Percentiles rank a stretch among this genome's conserved stretches.
Conservation (phyloP, 2,113 vertebrate species). For the Cyanoliseus patagonus region DNA sequence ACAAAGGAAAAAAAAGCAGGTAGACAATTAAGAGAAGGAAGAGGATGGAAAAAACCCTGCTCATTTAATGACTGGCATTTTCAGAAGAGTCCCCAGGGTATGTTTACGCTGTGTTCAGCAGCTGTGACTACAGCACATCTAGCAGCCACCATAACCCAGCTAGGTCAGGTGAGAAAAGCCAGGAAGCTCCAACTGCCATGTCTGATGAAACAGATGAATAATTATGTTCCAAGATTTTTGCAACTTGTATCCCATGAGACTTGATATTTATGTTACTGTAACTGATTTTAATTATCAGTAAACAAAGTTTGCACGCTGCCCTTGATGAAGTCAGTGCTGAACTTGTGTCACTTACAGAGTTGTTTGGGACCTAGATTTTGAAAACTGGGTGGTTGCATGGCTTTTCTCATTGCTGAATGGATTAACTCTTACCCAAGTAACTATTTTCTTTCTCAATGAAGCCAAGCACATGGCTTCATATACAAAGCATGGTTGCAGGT, state of each 20-base stretch:
- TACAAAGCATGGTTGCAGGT: background rate
- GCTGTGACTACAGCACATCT: background rate
- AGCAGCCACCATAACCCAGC: background rate
- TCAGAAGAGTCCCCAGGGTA: background rate
- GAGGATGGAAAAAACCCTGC: background rate
- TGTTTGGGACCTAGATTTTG: background rate
- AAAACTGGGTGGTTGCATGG: background rate
- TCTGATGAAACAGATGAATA: background rate
- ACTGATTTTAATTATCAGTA: background rate
- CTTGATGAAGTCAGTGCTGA: background rate
- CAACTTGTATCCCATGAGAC: background rate
- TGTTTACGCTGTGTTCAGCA: background rate
- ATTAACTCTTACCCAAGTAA: background rate
- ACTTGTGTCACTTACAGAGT: rapidly evolving
- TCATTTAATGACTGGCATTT: background rate
- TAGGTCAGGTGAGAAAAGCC: background rate
- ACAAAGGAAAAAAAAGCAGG: background rate
- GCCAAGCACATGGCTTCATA: background rate
- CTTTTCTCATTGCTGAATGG: background rate
- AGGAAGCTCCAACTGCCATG: background rate
- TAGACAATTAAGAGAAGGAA: background rate
- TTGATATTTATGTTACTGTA: background rate
- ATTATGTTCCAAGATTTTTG: background rate
- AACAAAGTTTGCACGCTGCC: background rate
- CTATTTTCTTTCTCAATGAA: background rate